Conservation (phyloP, 2,888 invertebrate species). For the Synergus japonicus region DNA sequence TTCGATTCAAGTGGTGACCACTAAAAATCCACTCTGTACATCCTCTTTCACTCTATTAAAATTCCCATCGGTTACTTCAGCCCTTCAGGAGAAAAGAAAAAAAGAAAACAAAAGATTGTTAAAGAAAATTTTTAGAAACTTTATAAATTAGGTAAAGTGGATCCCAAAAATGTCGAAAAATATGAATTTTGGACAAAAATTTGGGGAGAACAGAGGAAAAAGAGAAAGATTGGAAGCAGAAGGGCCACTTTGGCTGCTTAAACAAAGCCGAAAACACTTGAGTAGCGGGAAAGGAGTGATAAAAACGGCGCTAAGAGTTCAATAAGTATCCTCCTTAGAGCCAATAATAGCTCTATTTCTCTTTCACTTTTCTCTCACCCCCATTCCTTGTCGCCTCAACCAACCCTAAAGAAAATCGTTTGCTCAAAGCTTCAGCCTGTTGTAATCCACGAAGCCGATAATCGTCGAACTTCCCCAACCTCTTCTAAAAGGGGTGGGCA, state of each 20-base stretch:
- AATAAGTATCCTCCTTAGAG: slow-evolving; percentile 75
- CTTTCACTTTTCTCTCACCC: slow-evolving; percentile 54
- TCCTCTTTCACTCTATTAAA: background rate
- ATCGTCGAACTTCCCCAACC: slow-evolving; percentile 66
- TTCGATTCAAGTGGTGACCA: background rate
- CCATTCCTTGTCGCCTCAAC: slow-evolving; percentile 54
- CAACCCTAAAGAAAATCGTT: slow-evolving; percentile 70
- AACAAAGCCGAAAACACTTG: slow-evolving; percentile 71
- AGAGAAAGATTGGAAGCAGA: slow-evolving; percentile 4
- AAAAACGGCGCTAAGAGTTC: slow-evolving; percentile 74
- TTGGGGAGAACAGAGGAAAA: background rate
- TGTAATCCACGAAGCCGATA: slow-evolving; percentile 74
- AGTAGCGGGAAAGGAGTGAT: slow-evolving; percentile 65
- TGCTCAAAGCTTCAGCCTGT: slow-evolving; percentile 67
- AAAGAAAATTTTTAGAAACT: too few relatives aligned
- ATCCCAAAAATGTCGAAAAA: too few relatives aligned
- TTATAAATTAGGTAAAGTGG: too few relatives aligned
- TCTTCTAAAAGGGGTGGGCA: slow-evolving; percentile 47
- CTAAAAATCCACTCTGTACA: background rate
- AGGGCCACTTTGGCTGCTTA: slow-evolving; percentile 56
- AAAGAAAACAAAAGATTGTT: too few relatives aligned
- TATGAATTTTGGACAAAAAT: too few relatives aligned
- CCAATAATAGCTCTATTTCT: slow-evolving; percentile 70
- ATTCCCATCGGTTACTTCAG: too few relatives aligned
- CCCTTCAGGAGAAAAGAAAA: too few relatives aligned